Evolutionary conservation across 2,113 vertebrate genomes (phyloP).

Genomic region (Halcyon senegalensis): DNA sequence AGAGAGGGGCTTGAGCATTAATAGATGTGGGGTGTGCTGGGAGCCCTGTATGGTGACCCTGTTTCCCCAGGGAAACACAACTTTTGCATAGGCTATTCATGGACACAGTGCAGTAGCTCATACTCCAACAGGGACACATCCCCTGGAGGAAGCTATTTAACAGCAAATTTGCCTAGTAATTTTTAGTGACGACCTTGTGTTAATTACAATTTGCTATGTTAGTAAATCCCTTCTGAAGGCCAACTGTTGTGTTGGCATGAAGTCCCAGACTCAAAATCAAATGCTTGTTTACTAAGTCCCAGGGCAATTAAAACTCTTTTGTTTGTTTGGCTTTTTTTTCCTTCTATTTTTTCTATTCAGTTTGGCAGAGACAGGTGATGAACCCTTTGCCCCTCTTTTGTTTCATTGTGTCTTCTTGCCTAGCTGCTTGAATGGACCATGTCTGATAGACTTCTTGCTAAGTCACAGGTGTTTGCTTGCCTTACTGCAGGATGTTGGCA

Average conservation of each 20-base stretch:
- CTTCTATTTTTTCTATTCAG: neutral
- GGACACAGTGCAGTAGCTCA: neutral
- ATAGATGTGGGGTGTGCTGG: neutral
- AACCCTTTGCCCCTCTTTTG: neutral
- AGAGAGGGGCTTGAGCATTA: neutral
- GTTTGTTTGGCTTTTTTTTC: no score
- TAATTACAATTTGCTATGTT: constrained; percentile 72
- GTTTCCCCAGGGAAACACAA: neutral
- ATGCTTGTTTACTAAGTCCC: constrained; percentile 61
- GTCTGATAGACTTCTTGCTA: neutral
- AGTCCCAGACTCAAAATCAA: constrained; percentile 45
- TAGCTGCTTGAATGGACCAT: neutral
- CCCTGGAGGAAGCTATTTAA: constrained; percentile 66
- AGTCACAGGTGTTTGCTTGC: neutral
- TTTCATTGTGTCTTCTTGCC: neutral
- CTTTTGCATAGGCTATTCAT: neutral
- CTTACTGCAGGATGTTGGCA: neutral
- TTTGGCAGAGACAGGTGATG: neutral
- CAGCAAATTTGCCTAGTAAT: constrained; percentile 66
- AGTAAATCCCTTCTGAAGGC: constrained; percentile 66
- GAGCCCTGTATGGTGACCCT: neutral
- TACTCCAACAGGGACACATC: neutral
- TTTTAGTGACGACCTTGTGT: constrained; percentile 70
- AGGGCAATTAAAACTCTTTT: neutral
- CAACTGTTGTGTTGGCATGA: constrained; percentile 71